Conservation (phyloP, 2,797 vertebrate species). For the Rhinichthys osculus region DNA sequence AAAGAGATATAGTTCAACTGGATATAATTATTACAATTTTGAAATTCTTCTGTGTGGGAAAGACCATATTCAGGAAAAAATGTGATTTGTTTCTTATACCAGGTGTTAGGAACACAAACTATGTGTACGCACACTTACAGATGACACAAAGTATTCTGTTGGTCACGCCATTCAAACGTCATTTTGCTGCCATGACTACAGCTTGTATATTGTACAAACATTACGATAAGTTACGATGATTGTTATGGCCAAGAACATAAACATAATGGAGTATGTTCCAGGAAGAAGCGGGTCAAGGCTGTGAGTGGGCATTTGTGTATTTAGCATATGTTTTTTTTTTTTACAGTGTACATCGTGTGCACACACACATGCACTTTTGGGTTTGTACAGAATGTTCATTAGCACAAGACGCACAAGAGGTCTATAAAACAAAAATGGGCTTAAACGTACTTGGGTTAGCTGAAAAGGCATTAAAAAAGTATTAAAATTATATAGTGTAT, state of each 20-base stretch:
- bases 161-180: not conserved
- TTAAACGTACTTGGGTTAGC: not conserved
- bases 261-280: slow-evolving; percentile 54
- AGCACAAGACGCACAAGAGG: not conserved
- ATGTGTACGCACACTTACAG: not conserved
- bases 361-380: not conserved
- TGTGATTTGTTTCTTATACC: not conserved
- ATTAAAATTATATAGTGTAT: not conserved
- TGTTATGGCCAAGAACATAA: slow-evolving; percentile 53
- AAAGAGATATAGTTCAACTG: not conserved
- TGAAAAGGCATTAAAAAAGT: not conserved
- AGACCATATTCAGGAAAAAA: not conserved
- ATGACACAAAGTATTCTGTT: not conserved
- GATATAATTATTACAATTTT: not conserved
- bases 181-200: slow-evolving; percentile 3
- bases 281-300: slow-evolving; percentile 36
- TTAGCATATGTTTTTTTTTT: slow-evolving; percentile 20
- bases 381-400: slow-evolving; percentile 12
- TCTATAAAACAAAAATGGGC: not conserved
- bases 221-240: not conserved
- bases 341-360: not conserved
- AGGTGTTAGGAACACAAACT: slow-evolving; percentile 25
- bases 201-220: slow-evolving; percentile 38
- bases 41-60: slow-evolving; percentile 18
- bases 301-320: slow-evolving; percentile 33